These are phyloP conservation scores for Phrixothrix hirtus DNA, from an alignment of 2,888 invertebrate genomes.

Conservation along the genomic window DNA sequence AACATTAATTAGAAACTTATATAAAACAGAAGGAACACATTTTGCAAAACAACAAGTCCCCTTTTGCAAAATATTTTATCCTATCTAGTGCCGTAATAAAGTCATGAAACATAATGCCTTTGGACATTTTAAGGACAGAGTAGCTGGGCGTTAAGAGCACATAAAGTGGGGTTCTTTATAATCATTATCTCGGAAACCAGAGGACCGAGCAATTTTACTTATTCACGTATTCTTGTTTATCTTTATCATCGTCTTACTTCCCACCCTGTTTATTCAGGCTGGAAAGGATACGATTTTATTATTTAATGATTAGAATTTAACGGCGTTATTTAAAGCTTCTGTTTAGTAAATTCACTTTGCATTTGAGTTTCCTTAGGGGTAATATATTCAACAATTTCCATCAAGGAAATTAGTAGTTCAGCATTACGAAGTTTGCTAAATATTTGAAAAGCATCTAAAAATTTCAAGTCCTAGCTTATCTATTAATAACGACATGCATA, in stretches of 20 bases:
- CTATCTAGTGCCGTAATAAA: constrained; percentile 38
- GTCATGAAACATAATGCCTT: constrained; percentile 44
- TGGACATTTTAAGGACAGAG: constrained; percentile 45
- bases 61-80: constrained; percentile 22
- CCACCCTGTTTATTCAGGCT: constrained; percentile 21
- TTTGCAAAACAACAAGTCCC: constrained; percentile 7
- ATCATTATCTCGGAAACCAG: constrained; percentile 47
- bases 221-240: constrained; percentile 35
- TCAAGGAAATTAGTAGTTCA: too few relatives aligned
- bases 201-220: constrained; percentile 44
- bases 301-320: constrained; percentile 13
- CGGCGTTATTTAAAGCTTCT: constrained; percentile 3
- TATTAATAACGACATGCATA: too few relatives aligned
- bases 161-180: constrained; percentile 49
- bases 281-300: constrained; percentile 17
- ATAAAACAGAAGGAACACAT: background rate
- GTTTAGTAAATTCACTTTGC: constrained; percentile 2
- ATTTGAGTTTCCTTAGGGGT: too few relatives aligned
- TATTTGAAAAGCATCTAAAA: too few relatives aligned
- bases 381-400: too few relatives aligned
- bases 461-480: too few relatives aligned
- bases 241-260: constrained; percentile 38
- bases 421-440: too few relatives aligned
- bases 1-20: constrained; percentile 1
- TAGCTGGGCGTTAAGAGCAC: constrained; percentile 46